A percentile compares a stretch with the other conserved stretches of the same genome.
These are phyloP conservation scores for Grammomys dolichurus DNA, from an alignment of 2,113 vertebrate genomes.

Conservation along the genomic window DNA sequence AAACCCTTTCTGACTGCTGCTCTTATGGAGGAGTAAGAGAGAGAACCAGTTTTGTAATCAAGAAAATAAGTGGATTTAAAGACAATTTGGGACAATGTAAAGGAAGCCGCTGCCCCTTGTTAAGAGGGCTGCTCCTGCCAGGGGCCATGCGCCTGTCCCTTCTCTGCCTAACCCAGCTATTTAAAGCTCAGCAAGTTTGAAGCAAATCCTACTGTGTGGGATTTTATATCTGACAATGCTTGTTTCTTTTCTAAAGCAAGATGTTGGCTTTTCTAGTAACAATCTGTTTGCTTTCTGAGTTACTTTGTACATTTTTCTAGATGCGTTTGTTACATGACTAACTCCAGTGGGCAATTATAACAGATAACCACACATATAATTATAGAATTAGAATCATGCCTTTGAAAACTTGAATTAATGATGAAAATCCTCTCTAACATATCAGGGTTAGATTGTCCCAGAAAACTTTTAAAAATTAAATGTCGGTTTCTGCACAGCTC, in stretches of 20 bases:
- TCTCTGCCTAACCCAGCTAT: no score
- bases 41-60: neutral
- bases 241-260: conserved; percentile 7
- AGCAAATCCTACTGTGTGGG: neutral
- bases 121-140: neutral
- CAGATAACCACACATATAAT: neutral
- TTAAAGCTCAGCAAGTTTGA: neutral
- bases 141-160: neutral
- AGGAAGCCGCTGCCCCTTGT: neutral
- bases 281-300: neutral
- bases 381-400: neutral
- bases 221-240: neutral
- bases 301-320: neutral
- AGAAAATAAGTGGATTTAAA: neutral
- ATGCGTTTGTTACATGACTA: neutral
- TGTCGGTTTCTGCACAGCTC: neutral
- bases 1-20: neutral
- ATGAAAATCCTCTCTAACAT: neutral
- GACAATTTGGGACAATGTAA: neutral
- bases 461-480: neutral
- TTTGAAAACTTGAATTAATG: neutral
- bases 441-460: neutral
- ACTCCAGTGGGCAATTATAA: conserved; percentile 14
- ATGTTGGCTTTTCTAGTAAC: neutral
- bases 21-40: neutral